Conservation (phyloP, 2,888 invertebrate species). For the Sympetrum striolatum region DNA sequence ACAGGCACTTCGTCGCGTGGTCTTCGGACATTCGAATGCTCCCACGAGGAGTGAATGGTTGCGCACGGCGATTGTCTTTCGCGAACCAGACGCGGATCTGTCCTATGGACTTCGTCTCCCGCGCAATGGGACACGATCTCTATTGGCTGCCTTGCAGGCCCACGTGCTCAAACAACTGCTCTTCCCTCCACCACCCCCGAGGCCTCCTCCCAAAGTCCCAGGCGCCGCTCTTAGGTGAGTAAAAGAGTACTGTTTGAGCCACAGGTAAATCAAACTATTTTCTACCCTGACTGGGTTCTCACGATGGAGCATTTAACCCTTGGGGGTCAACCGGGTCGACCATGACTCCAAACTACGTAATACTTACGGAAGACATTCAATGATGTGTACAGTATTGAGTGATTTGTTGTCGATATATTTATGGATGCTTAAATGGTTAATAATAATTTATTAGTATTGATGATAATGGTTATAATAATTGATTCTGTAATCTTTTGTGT, state of each 20-base stretch:
- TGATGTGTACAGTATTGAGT: too few species aligned
- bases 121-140: conserved; percentile 69
- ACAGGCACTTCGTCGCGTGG: conserved; percentile 68
- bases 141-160: conserved; percentile 72
- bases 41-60: conserved; percentile 78
- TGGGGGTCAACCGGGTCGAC: too few species aligned
- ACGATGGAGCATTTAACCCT: too few species aligned
- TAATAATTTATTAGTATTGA: too few species aligned
- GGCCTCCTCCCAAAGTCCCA: background rate
- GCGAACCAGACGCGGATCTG: conserved; percentile 66
- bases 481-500: too few species aligned
- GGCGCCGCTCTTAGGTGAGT: conserved; percentile 7
- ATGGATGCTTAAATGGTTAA: too few species aligned
- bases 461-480: too few species aligned
- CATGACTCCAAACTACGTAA: too few species aligned
- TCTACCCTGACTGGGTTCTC: too few species aligned
- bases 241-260: background rate
- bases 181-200: conserved; percentile 60
- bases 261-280: too few species aligned
- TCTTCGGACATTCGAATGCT: conserved; percentile 72
- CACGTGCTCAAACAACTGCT: conserved; percentile 73
- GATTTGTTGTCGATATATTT: too few species aligned
- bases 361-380: too few species aligned
- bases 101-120: conserved; percentile 72
- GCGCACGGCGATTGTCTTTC: conserved; percentile 70